phyloP scores from a whole-genome alignment of 1,140 invertebrate species.

The Euura saliciscinereae region DNA sequence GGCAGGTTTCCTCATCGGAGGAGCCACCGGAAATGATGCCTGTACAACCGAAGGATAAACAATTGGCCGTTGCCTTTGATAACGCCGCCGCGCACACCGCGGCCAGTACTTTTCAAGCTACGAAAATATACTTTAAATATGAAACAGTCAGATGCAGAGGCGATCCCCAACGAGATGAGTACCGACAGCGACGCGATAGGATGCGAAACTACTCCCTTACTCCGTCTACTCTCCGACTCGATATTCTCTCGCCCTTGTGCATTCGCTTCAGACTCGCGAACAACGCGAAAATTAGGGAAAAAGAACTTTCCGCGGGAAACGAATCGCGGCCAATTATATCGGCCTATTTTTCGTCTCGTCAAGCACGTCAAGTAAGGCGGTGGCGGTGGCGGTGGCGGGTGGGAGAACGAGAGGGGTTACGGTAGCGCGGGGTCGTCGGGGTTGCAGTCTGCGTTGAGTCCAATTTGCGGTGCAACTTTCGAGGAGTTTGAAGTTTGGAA shows the following conservation, averaged over 20 bases:
- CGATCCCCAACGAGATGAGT: constrained; percentile 53
- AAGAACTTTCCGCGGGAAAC: constrained; percentile 32
- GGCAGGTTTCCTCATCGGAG: constrained; percentile 59
- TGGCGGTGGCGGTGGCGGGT: background rate
- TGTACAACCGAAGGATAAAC: constrained; percentile 39
- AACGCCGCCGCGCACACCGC: constrained; percentile 12
- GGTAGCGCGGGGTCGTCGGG: background rate
- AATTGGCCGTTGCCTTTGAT: constrained; percentile 38
- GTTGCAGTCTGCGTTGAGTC: constrained; percentile 39
- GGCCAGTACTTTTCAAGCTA: constrained; percentile 48
- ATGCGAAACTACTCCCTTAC: constrained; percentile 17
- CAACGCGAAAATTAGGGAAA: constrained; percentile 10
- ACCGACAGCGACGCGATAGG: constrained; percentile 46
- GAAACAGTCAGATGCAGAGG: constrained; percentile 56
- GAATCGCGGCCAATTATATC: constrained; percentile 54
- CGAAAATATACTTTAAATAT: constrained; percentile 59
- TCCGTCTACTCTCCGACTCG: constrained; percentile 25
- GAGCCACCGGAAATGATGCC: constrained; percentile 61
- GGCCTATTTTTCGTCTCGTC: constrained; percentile 16
- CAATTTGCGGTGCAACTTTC: constrained; percentile 52
- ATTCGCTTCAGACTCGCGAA: too few relatives aligned
- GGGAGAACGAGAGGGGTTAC: background rate
- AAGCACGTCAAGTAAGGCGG: too few relatives aligned
- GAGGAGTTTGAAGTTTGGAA: constrained; percentile 51
- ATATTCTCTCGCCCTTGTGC: background rate